Base-by-base conservation (phyloP, 2,797 vertebrate species). In the Tamandua tetradactyla region DNA sequence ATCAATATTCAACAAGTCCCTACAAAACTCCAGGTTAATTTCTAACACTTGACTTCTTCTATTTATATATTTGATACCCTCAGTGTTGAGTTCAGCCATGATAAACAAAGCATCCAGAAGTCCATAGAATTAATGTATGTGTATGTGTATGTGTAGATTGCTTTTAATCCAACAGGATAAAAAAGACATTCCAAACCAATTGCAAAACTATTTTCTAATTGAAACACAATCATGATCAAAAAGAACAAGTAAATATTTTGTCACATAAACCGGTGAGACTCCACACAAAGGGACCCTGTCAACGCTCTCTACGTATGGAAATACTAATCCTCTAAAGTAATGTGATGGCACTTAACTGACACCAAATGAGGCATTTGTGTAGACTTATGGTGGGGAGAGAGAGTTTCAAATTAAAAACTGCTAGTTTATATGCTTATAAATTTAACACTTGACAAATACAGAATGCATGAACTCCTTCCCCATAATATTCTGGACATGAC, bases 161-260 rank as follows among this genome's bases (percentile, higher is more conserved):
- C 22, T 94, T 89, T 78, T 86, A 89, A 93, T 81, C 49, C 30
- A 94, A 47, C 22, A 22, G 27, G 82, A 66, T 49, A 72, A 59
- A 93, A 61, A 57, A 52, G 18, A 80, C 27, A 81, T 7, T 62
- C 12, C 47, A 68, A 87, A 57, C 2, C 8, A 95, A 86, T 0
- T 55, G 8, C 10, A 84, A 76, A 89, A 69, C 13, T 37, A 40
- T 72, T 89, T 83, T 71, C 75, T 84, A 84, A 40, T 35, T 80
- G 91, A 55, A 92, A 72, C 52, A 2, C 4, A 49, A 20, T 55
- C 15, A 47, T 32, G 17, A 18, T 78, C n/a, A 78, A 89, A 81
- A 68, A 30, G 17, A 87, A 6, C 47, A 89, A 95, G 25, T 27
- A 93, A 78, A 57, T 30, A 84, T 49, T 87, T 89, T 78, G 32